These are phyloP conservation scores for Drosophila navojoa DNA, from an alignment of 1,140 invertebrate species.

Conservation along the genomic window DNA sequence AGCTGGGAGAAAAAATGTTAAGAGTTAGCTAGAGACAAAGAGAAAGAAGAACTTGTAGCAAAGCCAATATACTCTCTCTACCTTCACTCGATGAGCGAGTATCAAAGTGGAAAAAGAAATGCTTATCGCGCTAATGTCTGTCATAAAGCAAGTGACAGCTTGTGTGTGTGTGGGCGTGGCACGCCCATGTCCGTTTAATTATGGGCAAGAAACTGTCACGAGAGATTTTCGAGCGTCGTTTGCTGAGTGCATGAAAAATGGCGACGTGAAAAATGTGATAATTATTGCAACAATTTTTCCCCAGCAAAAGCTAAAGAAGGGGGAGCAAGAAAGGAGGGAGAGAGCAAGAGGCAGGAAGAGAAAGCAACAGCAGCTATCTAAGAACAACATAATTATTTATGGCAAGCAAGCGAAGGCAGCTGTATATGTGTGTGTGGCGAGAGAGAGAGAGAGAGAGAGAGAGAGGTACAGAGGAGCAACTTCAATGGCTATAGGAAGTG, in stretches of 20 bases:
- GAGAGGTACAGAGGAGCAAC: too few relatives aligned
- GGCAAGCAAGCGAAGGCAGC: conserved; percentile 18
- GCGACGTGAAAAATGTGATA: conserved; percentile 73
- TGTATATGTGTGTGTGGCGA: background rate
- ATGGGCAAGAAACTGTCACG: conserved; percentile 59
- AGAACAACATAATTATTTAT: conserved; percentile 82
- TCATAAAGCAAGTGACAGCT: conserved; percentile 35
- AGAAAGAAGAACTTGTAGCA: too few relatives aligned
- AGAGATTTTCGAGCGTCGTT: conserved; percentile 41
- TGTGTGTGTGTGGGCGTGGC: conserved; percentile 31
- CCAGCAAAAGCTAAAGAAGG: conserved; percentile 24
- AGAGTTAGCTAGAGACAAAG: too few relatives aligned
- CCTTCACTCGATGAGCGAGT: too few relatives aligned
- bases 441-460: too few relatives aligned
- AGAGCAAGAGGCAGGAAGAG: background rate
- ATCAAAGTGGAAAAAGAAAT: conserved; percentile 1
- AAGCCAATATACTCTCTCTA: too few relatives aligned
- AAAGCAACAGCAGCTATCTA: conserved; percentile 46
- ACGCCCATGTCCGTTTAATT: conserved; percentile 65
- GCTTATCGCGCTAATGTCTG: conserved; percentile 49
- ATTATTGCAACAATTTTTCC: conserved; percentile 74
- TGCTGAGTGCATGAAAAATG: conserved; percentile 67
- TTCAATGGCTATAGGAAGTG: conserved; percentile 57
- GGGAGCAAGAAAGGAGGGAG: background rate
- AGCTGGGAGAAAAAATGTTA: too few relatives aligned